Evolutionary conservation across 2,888 invertebrate genomes (phyloP), one percentile per base, ranked within the genome.

Genomic region (Plagiodera versicolora): DNA sequence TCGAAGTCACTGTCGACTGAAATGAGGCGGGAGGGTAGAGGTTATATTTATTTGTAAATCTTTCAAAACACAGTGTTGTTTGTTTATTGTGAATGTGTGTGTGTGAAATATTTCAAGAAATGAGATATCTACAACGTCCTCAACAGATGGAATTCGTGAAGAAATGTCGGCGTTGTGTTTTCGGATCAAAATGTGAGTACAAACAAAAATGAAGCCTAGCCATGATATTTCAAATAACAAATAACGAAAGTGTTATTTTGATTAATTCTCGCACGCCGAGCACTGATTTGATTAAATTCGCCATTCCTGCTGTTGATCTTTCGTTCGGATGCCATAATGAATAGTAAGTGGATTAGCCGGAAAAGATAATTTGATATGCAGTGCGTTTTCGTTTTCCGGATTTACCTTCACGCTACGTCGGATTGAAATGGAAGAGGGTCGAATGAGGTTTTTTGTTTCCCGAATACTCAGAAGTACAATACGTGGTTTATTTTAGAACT

Each of bases 291-390:
- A 52, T 52, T 35, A 52, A 52, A 39, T 51, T 52, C 0, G 8
- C 19, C 39, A n/a, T 39, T 39, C 14, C 35, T 19, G 19, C 18
- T 39, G 52, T 52, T n/a, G 18, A 52, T 20, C 35, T 52, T 39
- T 18, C 16, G 39, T 39, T 39, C 11, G 39, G n/a, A 39, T 39
- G 39, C 14, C 39, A 11, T 39, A 39, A 39, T 35, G 18, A 39
- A n/a, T n/a, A 8, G 24, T 60, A 60, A 60, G 35, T 60, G 60
- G 60, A 60, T 60, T 56, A 44, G 39, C 54, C 28, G 28, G 28
- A 39, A n/a, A 39, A 14, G 51, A 56, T 56, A 51, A 51, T 56
- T 46, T 51, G 60, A 60, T 56, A 60, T 16, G 35, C 47, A 17
- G 16, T 20, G 39, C n/a, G 24, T 56, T 60, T 60, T 54, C 16